Base-by-base conservation (phyloP, 2,113 vertebrate genomes). In the Oryzias woworae region DNA sequence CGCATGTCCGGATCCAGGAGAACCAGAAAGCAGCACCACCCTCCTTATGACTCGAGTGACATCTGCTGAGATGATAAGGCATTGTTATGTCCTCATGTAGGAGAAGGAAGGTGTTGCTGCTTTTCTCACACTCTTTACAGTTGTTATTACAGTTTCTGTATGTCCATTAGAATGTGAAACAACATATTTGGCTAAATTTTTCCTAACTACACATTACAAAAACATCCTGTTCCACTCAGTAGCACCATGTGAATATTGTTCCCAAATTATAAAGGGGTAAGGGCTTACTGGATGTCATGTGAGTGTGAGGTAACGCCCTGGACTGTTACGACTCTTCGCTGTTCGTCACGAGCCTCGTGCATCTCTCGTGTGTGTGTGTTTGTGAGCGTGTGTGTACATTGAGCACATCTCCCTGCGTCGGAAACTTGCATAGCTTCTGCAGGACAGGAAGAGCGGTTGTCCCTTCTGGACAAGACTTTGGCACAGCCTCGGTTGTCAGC, bases 191-290 rank as follows among this genome's bases (percentile, higher is more conserved):
- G 75, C 78, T 67, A 56, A 59, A 66, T 65, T 75, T 65, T 70
- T 71, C 62, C 65, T 64, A 18, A 72, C 54, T 67, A 77, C 61
- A 53, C 68, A 62, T 41, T n/a, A 49, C 31, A 83, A 78, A 77
- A 68, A 63, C 59, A 58, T 28, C 60, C 52, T 28, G 12, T 48
- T 73, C 78, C 41, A 77, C 73, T 81, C 67, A 16, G 65, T 89
- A 90, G 88, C 88, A 90, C 88, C 88, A 88, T 88, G 69, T 85
- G 84, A 89, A 83, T 77, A 81, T 88, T 86, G 84, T 85, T 90
- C 88, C 86, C 82, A 86, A 86, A 87, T 85, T 72, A 82, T 82
- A 84, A 82, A 86, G 84, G 77, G 68, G 82, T 65, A 48, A 76
- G 66, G 79, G 71, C 73, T 53, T 73, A 67, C 60, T 69, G 80